Conservation (phyloP, 2,888 invertebrate species). For the Drosophila infuscata region DNA sequence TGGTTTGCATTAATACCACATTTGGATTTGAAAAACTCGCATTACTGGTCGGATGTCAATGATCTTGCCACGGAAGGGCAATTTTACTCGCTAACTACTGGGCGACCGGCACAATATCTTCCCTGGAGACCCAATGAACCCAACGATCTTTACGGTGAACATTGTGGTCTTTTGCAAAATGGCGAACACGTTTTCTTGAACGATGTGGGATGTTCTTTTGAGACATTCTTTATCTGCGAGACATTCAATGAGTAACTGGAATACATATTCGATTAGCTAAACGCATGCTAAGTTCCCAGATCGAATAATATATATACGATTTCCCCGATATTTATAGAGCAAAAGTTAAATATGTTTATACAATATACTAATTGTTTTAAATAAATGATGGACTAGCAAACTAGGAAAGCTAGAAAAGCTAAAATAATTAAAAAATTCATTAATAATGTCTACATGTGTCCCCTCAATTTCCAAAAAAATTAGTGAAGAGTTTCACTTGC, state of each 20-base stretch:
- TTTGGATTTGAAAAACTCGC: accelerated
- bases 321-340: not conserved
- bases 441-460: not conserved
- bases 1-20: not conserved
- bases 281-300: not conserved
- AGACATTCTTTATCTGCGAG: conserved; percentile 29
- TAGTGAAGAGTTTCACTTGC: not conserved
- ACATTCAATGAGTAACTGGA: not conserved
- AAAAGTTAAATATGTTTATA: not conserved
- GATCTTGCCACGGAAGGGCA: not conserved
- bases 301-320: not conserved
- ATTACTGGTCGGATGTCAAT: conserved; percentile 35
- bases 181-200: not conserved
- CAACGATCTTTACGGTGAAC: conserved; percentile 3
- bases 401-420: not conserved
- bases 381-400: not conserved
- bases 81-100: conserved; percentile 24
- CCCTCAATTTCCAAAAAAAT: not conserved
- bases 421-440: not conserved
- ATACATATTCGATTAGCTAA: not conserved
- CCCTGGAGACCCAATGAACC: conserved; percentile 15
- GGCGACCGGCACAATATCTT: not conserved
- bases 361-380: not conserved
- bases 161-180: conserved; percentile 7
- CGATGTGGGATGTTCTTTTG: not conserved